These are phyloP conservation scores for Poliocrania exsul DNA, from an alignment of 2,797 vertebrate genomes.

Conservation along the genomic window DNA sequence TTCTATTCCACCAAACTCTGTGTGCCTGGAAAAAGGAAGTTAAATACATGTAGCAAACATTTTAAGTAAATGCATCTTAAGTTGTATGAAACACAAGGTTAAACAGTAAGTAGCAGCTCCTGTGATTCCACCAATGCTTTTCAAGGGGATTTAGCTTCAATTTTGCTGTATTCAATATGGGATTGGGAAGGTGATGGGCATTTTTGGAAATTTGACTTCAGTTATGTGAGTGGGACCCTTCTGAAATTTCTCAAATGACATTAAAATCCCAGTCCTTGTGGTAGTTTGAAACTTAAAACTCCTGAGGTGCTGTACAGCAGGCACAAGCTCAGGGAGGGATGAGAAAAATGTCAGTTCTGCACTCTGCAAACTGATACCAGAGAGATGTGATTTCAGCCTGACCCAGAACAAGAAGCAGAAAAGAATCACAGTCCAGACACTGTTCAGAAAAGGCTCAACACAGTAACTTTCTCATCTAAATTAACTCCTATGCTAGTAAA, in stretches of 20 bases:
- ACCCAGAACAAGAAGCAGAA: neutral
- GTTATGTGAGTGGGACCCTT: neutral
- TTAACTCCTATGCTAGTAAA: neutral
- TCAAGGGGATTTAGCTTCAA: neutral
- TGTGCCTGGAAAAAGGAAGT: neutral
- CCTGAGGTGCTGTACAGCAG: neutral
- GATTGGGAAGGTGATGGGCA: neutral
- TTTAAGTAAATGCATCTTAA: neutral
- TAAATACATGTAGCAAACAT: neutral
- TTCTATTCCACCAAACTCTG: neutral
- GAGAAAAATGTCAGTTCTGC: neutral
- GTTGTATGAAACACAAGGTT: fast-evolving
- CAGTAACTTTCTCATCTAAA: neutral
- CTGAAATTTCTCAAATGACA: neutral
- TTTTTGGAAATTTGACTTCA: neutral
- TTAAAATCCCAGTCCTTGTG: neutral
- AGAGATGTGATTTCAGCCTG: neutral
- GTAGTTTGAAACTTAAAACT: neutral
- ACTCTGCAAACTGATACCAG: neutral
- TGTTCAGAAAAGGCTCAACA: neutral
- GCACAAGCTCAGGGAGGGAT: neutral
- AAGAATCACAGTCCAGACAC: neutral
- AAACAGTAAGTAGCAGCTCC: neutral
- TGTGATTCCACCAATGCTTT: neutral
- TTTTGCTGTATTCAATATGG: neutral